Conservation (phyloP, 2,113 vertebrate species). For the Gracilinanus agilis region DNA sequence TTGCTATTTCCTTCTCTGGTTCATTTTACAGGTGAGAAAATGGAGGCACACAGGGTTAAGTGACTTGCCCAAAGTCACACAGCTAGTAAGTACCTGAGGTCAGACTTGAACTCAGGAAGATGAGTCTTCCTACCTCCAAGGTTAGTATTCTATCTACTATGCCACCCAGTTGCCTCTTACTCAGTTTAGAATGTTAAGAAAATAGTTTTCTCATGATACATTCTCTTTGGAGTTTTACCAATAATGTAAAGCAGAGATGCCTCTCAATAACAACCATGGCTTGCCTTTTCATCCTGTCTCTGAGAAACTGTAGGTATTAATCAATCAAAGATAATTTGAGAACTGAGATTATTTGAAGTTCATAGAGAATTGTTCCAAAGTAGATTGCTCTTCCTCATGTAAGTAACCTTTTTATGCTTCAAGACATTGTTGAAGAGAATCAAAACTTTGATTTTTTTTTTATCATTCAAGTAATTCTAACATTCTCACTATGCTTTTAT, state of each 20-base stretch:
- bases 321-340: neutral
- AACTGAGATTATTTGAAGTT: neutral
- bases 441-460: too few species aligned
- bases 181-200: neutral
- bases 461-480: too few species aligned
- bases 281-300: neutral
- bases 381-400: neutral
- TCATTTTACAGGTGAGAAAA: neutral
- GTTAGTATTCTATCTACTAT: neutral
- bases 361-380: neutral
- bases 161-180: neutral
- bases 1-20: neutral
- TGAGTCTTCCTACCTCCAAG: neutral
- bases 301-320: neutral
- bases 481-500: too few species aligned
- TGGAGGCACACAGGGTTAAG: neutral
- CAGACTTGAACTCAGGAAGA: neutral
- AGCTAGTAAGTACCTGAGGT: neutral
- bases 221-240: neutral
- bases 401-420: neutral
- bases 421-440: too few species aligned
- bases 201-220: neutral
- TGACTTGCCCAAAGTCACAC: neutral
- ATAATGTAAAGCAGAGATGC: neutral
- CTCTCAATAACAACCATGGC: neutral